phyloP scores from a whole-genome alignment of 2,113 vertebrate genomes.

The Elephantulus edwardii region DNA sequence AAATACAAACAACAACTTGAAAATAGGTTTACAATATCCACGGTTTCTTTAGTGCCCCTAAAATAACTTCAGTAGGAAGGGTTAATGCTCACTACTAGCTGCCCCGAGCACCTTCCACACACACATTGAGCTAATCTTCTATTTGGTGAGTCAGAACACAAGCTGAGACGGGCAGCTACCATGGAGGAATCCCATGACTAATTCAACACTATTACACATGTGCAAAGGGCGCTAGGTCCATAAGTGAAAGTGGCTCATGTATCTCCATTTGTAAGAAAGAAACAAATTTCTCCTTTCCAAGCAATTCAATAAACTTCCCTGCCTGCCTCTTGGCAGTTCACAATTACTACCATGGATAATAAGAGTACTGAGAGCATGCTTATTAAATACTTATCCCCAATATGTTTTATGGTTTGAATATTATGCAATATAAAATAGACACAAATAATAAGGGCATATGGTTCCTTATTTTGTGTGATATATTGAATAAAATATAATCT shows the following conservation, averaged over 20 bases:
- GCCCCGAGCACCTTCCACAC: background rate
- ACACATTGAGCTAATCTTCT: background rate
- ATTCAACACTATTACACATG: background rate
- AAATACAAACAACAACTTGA: background rate
- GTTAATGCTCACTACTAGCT: background rate
- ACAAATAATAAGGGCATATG: background rate
- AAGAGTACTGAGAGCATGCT: background rate
- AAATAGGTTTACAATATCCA: background rate
- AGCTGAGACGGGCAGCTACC: background rate
- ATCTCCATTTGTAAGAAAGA: background rate
- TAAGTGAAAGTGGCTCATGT: background rate
- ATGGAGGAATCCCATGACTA: background rate
- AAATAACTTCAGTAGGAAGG: background rate
- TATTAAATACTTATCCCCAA: background rate
- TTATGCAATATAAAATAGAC: background rate
- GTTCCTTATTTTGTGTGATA: background rate
- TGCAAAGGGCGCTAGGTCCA: background rate
- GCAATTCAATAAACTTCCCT: background rate
- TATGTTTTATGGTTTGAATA: constrained; percentile 5
- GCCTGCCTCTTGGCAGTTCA: background rate
- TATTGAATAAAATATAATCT: background rate
- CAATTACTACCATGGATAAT: background rate
- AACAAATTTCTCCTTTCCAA: background rate
- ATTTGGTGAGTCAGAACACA: background rate
- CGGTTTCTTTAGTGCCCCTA: background rate